phyloP scores from a whole-genome alignment of 2,113 vertebrate species.

The Osmerus mordax region DNA sequence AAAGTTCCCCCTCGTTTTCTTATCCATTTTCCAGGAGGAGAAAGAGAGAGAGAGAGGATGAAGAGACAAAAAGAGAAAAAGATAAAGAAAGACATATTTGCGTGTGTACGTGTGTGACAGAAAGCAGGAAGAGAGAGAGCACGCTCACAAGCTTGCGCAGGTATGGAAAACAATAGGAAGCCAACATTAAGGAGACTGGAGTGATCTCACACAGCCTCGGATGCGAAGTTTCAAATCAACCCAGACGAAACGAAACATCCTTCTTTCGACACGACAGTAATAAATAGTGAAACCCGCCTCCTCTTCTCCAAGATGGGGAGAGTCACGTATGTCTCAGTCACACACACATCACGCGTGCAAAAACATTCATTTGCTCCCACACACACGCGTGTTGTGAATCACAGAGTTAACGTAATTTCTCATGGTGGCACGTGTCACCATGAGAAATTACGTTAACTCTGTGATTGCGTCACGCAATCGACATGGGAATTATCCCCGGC shows the following conservation, averaged over 20 bases:
- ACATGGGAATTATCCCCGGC: slow-evolving; percentile 32
- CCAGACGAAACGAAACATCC: slow-evolving; percentile 25
- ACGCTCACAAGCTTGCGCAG: not conserved
- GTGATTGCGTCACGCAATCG: slow-evolving; percentile 24
- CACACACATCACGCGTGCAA: not conserved
- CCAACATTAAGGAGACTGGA: not conserved
- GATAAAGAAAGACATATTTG: too few relatives aligned
- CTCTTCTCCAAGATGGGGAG: slow-evolving; percentile 8
- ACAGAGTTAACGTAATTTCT: too few relatives aligned
- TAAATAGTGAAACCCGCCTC: slow-evolving; percentile 20
- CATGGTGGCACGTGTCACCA: not conserved
- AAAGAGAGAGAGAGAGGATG: not conserved
- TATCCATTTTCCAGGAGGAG: not conserved
- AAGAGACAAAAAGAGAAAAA: not conserved
- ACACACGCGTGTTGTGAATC: not conserved
- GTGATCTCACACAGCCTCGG: slow-evolving; percentile 11
- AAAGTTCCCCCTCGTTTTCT: slow-evolving; percentile 29
- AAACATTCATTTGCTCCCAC: not conserved
- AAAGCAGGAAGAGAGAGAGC: not conserved
- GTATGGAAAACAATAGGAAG: not conserved
- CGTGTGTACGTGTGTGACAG: not conserved
- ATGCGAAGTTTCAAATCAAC: slow-evolving; percentile 14
- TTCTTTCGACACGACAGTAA: slow-evolving; percentile 28
- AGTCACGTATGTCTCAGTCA: not conserved
- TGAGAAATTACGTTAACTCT: slow-evolving; percentile 16